Conservation (phyloP, 2,888 invertebrate species). For the Drosophila emarginata region DNA sequence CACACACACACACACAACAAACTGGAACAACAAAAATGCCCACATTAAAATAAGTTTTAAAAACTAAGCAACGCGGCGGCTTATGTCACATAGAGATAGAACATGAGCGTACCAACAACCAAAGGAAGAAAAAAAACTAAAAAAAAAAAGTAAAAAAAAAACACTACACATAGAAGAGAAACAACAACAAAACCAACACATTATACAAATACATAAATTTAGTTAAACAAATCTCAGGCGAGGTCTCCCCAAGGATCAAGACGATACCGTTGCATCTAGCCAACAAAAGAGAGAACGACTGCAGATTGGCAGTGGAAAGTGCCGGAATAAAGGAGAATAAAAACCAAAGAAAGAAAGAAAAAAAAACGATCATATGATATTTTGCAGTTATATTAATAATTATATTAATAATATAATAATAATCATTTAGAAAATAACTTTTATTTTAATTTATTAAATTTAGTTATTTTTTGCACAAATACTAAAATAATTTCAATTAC, state of each 20-base stretch:
- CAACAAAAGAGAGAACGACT: not conserved
- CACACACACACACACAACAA: conserved; percentile 9
- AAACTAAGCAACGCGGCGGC: conserved; percentile 57
- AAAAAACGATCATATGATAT: conserved; percentile 1
- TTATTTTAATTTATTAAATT: no score
- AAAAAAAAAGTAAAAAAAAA: conserved; percentile 22
- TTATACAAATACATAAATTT: conserved; percentile 62
- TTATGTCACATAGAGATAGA: conserved; percentile 42
- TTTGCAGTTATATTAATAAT: no score
- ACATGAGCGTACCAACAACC: not conserved
- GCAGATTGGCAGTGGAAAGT: not conserved
- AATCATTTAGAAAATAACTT: no score
- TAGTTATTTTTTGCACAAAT: no score
- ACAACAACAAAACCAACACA: conserved; percentile 26
- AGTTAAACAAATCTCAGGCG: conserved; percentile 59
- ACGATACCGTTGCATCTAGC: not conserved
- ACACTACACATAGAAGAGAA: no score
- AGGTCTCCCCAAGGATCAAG: conserved; percentile 49
- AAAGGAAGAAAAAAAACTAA: conserved; percentile 16
- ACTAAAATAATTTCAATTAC: no score
- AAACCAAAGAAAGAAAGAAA: no score
- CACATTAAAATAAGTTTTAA: conserved; percentile 64
- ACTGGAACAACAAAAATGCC: conserved; percentile 41
- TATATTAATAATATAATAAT: no score
- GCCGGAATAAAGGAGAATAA: conserved; percentile 19